A percentile compares a stretch with the other conserved stretches of the same genome.
phyloP scores from a whole-genome alignment of 1,140 invertebrate genomes.

The Oreohelix idahoensis region DNA sequence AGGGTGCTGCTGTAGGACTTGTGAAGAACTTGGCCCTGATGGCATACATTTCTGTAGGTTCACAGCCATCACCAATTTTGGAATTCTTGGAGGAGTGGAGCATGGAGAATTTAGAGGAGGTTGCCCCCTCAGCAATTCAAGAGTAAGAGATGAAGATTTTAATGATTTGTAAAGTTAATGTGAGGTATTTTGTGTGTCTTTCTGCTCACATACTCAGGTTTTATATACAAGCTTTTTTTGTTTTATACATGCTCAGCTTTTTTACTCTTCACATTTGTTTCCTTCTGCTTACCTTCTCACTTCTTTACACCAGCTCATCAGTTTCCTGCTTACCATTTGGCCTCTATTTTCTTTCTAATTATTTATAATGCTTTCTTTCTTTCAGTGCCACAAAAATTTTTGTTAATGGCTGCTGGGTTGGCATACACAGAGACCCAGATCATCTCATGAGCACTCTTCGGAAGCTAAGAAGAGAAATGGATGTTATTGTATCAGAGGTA shows the following conservation, averaged over 20 bases:
- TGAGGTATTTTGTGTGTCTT: too few species aligned
- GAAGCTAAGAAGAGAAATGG: slow-evolving; percentile 97
- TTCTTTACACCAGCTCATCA: too few species aligned
- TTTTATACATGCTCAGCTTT: too few species aligned
- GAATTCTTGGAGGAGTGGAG: slow-evolving; percentile 99
- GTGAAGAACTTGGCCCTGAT: slow-evolving; percentile 99
- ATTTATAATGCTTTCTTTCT: slow-evolving; percentile 12
- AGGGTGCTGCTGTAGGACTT: slow-evolving; percentile 81
- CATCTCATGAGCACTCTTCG: slow-evolving; percentile 96
- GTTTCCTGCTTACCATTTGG: too few species aligned
- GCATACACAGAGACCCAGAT: slow-evolving; percentile 98
- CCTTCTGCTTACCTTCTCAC: too few species aligned
- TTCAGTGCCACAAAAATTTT: slow-evolving; percentile 95
- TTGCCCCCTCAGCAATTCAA: slow-evolving; percentile 93
- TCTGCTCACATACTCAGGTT: too few species aligned
- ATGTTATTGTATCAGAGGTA: slow-evolving; percentile 98
- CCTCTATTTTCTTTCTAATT: too few species aligned
- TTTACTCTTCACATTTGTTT: too few species aligned
- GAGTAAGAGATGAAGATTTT: slow-evolving; percentile 75
- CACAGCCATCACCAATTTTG: slow-evolving; percentile 96
- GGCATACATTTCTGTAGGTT: slow-evolving; percentile 99
- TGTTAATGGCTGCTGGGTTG: slow-evolving; percentile 99
- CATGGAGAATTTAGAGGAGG: slow-evolving; percentile 99
- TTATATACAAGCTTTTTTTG: too few species aligned
- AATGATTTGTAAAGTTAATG: too few species aligned